Base-by-base conservation (phyloP, 2,888 invertebrate species). In the Eutolmus rufibarbis region DNA sequence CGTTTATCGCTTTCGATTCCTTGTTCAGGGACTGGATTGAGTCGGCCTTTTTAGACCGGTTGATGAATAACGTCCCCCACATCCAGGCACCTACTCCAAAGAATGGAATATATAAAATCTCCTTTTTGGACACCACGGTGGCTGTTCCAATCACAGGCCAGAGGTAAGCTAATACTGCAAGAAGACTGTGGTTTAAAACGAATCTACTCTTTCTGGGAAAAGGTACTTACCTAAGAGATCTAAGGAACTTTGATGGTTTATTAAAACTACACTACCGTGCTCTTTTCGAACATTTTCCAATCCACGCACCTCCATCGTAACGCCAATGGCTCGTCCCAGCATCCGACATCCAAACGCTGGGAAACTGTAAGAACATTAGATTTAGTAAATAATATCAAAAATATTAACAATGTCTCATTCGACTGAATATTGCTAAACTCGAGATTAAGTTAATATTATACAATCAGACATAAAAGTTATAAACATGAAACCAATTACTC, bases 11-110 rank as follows among this genome's bases (percentile, higher is more conserved):
- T 82, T 93, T 93, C 2, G 95, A 95, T 89, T 96, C 96, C 88
- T 95, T 94, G 91, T 96, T 96, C 90, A 98, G 94, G 0, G 96
- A 95, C 87, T 95, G 94, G 51, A 95, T 94, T 0, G 97, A 96
- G 88, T 95, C 95, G 74, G 93, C 93, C 51, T 95, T 94, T 43
- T 96, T 96, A 0, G 95, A 94, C 88, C 98, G 94, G 92, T 98
- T 95, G 81, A 98, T 97, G 92, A 97, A 98, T 86, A 98, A 95
- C 0, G 97, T 96, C 56, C 98, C 98, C 95, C 97, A 97, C 87
- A 98, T 93, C 96, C 97, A 97, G 4, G 96, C 94, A 0, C 97
- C 97, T 5, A 97, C 92, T 8, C 98, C 98, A 91, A 98, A 97
- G 1, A 97, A 96, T 89, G 97, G 96, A 79, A 96, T 92, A 91